Conservation (phyloP, 2,797 vertebrate genomes). For the Mus spretus region DNA sequence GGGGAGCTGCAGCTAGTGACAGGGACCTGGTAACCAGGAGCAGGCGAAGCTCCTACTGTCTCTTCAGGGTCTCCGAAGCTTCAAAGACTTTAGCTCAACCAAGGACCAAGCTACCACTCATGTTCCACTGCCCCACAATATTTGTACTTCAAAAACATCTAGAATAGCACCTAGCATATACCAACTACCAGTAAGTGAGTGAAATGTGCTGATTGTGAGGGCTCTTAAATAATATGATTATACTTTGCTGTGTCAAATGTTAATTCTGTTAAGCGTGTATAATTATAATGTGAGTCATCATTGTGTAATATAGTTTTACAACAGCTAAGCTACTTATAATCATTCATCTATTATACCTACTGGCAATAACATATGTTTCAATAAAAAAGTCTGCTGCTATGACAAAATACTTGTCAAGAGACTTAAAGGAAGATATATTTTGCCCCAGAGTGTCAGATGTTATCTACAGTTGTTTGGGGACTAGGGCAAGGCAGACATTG, state of each 20-base stretch:
- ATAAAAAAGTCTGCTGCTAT: background rate
- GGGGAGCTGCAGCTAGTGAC: too few relatives aligned
- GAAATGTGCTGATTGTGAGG: background rate
- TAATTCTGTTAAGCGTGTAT: background rate
- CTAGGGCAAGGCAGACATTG: background rate
- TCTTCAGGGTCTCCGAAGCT: too few relatives aligned
- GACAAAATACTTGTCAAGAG: background rate
- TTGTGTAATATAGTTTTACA: conserved; percentile 27
- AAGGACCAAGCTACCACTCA: too few relatives aligned
- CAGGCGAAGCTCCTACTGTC: too few relatives aligned
- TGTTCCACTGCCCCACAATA: background rate
- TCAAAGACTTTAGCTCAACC: too few relatives aligned
- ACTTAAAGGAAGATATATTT: background rate
- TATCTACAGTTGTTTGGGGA: background rate
- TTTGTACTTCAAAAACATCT: background rate
- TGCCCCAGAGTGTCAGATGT: background rate
- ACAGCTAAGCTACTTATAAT: background rate
- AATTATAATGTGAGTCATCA: background rate
- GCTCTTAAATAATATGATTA: background rate
- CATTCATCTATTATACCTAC: background rate
- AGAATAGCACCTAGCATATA: background rate
- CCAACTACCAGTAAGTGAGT: background rate
- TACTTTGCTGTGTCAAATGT: conserved; percentile 54
- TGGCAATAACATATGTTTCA: background rate
- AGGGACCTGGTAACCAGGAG: too few relatives aligned